Percentiles rank a stretch among this genome's conserved stretches.
phyloP scores from a whole-genome alignment of 2,888 invertebrate genomes.

The Bombylius discolor region DNA sequence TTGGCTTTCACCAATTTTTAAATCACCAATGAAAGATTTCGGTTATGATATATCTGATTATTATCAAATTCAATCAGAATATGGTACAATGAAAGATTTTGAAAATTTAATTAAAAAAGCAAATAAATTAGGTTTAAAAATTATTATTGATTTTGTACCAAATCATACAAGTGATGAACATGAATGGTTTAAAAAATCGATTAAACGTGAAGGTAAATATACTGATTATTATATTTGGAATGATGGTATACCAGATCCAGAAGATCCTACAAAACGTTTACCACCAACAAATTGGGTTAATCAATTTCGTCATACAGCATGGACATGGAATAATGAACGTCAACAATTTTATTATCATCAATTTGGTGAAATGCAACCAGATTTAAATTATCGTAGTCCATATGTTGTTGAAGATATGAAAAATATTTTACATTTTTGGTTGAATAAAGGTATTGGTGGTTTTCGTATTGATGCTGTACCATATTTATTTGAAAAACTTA shows the following conservation, averaged over 20 bases:
- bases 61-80: constrained; percentile 50
- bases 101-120: constrained; percentile 45
- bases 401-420: constrained; percentile 40
- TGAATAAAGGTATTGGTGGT: constrained; percentile 47
- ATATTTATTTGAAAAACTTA: constrained; percentile 33
- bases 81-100: constrained; percentile 59
- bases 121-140: constrained; percentile 36
- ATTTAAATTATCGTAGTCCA: constrained; percentile 48
- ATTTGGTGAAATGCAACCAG: constrained; percentile 48
- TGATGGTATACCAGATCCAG: constrained; percentile 31
- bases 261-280: constrained; percentile 26
- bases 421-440: constrained; percentile 52
- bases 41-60: constrained; percentile 68
- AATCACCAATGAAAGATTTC: constrained; percentile 56
- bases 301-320: constrained; percentile 45
- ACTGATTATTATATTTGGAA: constrained; percentile 68
- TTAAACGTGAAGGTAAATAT: constrained; percentile 45
- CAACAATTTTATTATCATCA: constrained; percentile 52
- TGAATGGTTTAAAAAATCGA: constrained; percentile 67
- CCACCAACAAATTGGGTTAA: constrained; percentile 42
- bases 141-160: constrained; percentile 39
- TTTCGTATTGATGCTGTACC: constrained; percentile 42
- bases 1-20: constrained; percentile 56
- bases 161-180: constrained; percentile 60
- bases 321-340: constrained; percentile 45